A percentile compares a stretch with the other conserved stretches of the same genome.
These are phyloP conservation scores for Parazoanthus atlanticus DNA, from an alignment of 92 coral and sea anemone species.

Conservation along the genomic window DNA sequence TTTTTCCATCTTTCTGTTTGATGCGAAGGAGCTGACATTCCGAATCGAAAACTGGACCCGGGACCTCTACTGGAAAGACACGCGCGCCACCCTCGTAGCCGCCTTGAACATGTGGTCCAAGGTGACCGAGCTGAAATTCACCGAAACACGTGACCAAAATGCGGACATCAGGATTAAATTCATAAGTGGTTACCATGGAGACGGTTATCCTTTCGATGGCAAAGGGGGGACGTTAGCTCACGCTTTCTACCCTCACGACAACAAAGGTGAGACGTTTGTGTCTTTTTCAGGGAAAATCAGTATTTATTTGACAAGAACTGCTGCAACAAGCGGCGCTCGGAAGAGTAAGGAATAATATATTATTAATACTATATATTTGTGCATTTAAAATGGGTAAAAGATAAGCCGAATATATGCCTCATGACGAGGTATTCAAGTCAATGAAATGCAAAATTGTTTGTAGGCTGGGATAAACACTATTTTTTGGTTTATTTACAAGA, in stretches of 20 bases:
- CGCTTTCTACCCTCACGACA: conserved; percentile 63
- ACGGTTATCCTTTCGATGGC: conserved; percentile 67
- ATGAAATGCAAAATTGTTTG: no score
- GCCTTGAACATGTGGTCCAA: conserved; percentile 71
- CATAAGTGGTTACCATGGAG: conserved; percentile 51
- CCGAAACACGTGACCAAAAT: conserved; percentile 25
- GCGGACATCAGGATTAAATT: conserved; percentile 54
- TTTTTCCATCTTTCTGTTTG: no score
- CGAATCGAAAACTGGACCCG: conserved; percentile 62
- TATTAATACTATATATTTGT: background rate
- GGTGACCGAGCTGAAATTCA: conserved; percentile 53
- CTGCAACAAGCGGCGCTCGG: background rate
- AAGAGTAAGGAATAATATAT: background rate
- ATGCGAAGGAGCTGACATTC: conserved; percentile 62
- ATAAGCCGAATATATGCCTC: no score
- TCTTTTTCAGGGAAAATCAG: background rate
- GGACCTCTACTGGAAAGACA: conserved; percentile 56
- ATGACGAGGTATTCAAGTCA: no score
- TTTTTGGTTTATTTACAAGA: no score
- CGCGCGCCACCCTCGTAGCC: conserved; percentile 49
- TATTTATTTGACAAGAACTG: no score
- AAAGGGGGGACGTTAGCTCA: conserved; percentile 67
- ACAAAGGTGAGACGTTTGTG: conserved; percentile 40
- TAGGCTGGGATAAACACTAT: no score
- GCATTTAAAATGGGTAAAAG: background rate